Percentiles rank a stretch among this genome's conserved stretches.
phyloP scores from a whole-genome alignment of 2,888 invertebrate genomes.

The Anodontia alba region DNA sequence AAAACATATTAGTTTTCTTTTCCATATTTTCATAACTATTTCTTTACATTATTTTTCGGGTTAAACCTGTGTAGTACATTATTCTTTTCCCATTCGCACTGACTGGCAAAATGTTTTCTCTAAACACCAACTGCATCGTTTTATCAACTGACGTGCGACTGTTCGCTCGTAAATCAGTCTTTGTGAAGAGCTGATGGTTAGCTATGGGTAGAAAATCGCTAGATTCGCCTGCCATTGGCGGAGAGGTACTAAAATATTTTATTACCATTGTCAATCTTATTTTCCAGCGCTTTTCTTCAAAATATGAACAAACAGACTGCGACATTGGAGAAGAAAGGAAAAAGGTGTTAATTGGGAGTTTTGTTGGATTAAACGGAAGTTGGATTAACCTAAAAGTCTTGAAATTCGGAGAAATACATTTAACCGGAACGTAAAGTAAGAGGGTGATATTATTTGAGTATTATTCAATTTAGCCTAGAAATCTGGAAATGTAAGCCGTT shows the following conservation, averaged over 20 bases:
- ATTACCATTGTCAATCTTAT: slow-evolving; percentile 6
- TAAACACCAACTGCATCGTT: background rate
- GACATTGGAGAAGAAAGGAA: background rate
- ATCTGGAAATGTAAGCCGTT: background rate
- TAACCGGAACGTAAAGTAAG: background rate
- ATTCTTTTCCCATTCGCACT: too few relatives aligned
- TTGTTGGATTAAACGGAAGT: background rate
- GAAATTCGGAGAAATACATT: background rate
- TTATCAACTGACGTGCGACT: background rate
- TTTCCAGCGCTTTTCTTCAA: background rate
- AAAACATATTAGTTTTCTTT: too few relatives aligned
- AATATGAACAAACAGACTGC: background rate
- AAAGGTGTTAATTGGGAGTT: background rate
- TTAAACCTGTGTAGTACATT: too few relatives aligned
- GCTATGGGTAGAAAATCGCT: slow-evolving; percentile 7
- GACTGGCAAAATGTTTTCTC: background rate
- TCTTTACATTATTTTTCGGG: too few relatives aligned
- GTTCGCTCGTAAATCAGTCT: background rate
- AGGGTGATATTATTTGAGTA: background rate
- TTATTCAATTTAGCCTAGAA: background rate
- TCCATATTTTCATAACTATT: too few relatives aligned
- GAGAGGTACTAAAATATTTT: background rate
- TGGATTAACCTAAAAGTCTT: background rate
- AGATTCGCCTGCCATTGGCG: background rate
- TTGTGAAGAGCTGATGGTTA: background rate